These are phyloP conservation scores for Drosophila saltans DNA, from an alignment of 1,140 invertebrate species.

Conservation along the genomic window DNA sequence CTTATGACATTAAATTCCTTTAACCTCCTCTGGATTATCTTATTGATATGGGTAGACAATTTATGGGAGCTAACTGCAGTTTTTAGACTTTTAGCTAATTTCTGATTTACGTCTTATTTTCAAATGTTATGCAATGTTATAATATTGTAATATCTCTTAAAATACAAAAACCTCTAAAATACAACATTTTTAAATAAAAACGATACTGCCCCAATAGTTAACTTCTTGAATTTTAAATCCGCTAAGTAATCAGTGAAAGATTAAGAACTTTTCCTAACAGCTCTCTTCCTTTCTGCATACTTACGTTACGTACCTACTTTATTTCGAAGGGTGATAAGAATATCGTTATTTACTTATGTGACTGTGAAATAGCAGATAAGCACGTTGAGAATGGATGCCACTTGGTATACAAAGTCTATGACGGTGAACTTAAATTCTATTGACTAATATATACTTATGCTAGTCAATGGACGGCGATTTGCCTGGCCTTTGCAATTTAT, in stretches of 20 bases:
- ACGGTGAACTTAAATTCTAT: too few species aligned
- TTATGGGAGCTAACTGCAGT: background rate
- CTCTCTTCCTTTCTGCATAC: background rate
- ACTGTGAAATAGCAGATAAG: background rate
- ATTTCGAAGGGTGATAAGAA: background rate
- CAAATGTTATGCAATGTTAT: background rate
- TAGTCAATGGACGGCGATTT: too few species aligned
- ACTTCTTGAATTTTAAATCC: background rate
- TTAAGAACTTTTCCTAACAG: background rate
- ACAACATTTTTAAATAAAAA: background rate
- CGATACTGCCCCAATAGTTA: background rate
- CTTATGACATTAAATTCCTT: background rate
- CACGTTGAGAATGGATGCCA: background rate
- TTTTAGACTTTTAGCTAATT: background rate
- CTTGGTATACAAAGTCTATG: too few species aligned
- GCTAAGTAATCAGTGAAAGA: background rate
- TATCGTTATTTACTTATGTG: conserved; percentile 3
- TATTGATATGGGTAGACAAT: background rate
- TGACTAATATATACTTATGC: too few species aligned
- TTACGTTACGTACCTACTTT: background rate
- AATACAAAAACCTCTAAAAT: background rate
- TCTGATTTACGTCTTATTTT: background rate
- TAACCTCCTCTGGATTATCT: background rate
- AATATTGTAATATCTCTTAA: background rate
- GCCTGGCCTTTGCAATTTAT: too few species aligned